phyloP scores from a whole-genome alignment of 2,888 invertebrate genomes.

The Drosophila acutilabella region DNA sequence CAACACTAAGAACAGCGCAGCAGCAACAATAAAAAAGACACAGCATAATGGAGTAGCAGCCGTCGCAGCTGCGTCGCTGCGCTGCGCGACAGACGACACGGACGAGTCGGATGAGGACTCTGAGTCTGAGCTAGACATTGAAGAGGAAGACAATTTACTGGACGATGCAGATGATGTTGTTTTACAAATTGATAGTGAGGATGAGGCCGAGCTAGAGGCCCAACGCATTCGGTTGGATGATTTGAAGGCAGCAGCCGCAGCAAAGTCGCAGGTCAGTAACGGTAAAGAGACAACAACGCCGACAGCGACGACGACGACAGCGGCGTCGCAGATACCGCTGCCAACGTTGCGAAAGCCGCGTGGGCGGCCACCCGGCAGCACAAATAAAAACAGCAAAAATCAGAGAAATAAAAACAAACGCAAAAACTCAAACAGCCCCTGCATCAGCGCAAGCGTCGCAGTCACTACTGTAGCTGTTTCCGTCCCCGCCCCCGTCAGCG shows the following conservation, averaged over 20 bases:
- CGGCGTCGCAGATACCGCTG: slow-evolving; percentile 19
- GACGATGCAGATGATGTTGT: slow-evolving; percentile 75
- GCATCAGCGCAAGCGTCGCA: slow-evolving; percentile 56
- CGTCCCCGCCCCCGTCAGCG: neutral
- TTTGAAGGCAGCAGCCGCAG: slow-evolving; percentile 57
- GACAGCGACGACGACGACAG: slow-evolving; percentile 24
- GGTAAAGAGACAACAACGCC: slow-evolving; percentile 42
- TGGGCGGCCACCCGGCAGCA: slow-evolving; percentile 64
- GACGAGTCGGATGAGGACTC: slow-evolving; percentile 67
- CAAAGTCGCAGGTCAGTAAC: slow-evolving; percentile 64
- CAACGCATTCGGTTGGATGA: slow-evolving; percentile 81
- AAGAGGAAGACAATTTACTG: slow-evolving; percentile 64
- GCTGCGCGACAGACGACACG: slow-evolving; percentile 58
- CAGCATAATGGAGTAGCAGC: slow-evolving; percentile 74
- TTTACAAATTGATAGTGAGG: slow-evolving; percentile 80
- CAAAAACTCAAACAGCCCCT: slow-evolving; percentile 62
- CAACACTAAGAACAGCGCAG: slow-evolving; percentile 47
- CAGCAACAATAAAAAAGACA: slow-evolving; percentile 64
- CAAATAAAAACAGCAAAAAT: slow-evolving; percentile 47
- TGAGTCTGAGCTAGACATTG: slow-evolving; percentile 69
- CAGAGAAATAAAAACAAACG: slow-evolving; percentile 57
- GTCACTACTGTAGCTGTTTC: slow-evolving; percentile 1
- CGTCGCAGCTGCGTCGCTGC: slow-evolving; percentile 69
- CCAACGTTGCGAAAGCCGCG: slow-evolving; percentile 57
- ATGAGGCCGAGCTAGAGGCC: slow-evolving; percentile 81